A percentile compares a stretch with the other conserved stretches of the same genome.
Conservation (phyloP, 1,140 invertebrate genomes). For the Drosophila tropicalis region DNA sequence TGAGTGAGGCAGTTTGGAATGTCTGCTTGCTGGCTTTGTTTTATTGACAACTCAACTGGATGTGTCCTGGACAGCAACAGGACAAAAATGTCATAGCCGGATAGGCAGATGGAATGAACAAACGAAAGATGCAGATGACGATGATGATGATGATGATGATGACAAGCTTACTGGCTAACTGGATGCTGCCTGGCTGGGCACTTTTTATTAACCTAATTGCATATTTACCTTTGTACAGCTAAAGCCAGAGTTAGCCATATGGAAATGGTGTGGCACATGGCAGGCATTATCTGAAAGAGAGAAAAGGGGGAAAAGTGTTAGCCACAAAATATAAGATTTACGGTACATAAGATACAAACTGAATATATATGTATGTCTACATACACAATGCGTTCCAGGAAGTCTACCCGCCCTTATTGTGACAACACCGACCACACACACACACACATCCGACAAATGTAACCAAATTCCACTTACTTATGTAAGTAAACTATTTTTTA, state of each 20-base stretch:
- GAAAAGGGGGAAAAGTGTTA: neutral
- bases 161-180: neutral
- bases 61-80: conserved; percentile 4
- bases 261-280: conserved; percentile 95
- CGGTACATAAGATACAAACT: conserved; percentile 6
- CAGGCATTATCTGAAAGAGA: conserved; percentile 87
- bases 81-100: neutral
- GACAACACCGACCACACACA: no score
- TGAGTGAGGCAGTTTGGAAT: conserved; percentile 8
- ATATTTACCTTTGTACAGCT: conserved; percentile 89
- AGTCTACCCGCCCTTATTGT: no score
- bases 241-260: conserved; percentile 95
- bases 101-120: neutral
- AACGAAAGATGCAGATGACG: neutral
- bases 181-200: neutral
- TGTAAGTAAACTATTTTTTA: no score
- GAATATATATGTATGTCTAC: neutral
- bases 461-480: no score
- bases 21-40: conserved; percentile 1
- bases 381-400: no score
- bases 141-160: conserved; percentile 2
- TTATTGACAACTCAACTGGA: conserved; percentile 24
- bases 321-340: neutral
- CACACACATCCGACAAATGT: no score
- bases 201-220: conserved; percentile 49